phyloP scores from a whole-genome alignment of 2,113 vertebrate species.

The Heptranchias perlo region DNA sequence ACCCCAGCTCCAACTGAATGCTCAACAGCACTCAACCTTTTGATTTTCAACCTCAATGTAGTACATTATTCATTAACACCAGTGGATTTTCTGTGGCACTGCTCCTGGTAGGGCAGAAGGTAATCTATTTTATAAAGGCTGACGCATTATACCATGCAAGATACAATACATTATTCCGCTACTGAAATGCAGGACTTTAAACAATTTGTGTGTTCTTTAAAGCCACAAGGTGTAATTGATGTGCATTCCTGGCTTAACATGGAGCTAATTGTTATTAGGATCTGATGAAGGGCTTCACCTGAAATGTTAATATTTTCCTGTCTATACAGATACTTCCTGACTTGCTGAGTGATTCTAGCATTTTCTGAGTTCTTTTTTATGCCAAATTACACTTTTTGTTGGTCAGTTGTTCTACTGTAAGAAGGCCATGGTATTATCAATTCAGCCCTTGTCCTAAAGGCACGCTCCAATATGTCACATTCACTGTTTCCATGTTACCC shows the following conservation, averaged over 20 bases:
- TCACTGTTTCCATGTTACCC: not conserved
- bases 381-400: not conserved
- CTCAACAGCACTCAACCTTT: not conserved
- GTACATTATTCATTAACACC: not conserved
- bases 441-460: not conserved
- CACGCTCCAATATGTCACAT: not conserved
- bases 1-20: not conserved
- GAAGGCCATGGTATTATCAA: not conserved
- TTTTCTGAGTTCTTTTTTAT: not conserved
- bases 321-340: not conserved
- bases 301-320: not conserved
- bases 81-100: not conserved
- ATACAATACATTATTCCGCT: not conserved
- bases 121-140: not conserved
- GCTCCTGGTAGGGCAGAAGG: not conserved
- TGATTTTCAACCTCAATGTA: not conserved
- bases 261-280: not conserved
- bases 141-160: not conserved
- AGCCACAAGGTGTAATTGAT: not conserved
- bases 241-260: not conserved
- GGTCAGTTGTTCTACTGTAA: too few relatives aligned
- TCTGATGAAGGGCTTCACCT: not conserved
- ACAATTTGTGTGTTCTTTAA: not conserved
- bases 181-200: not conserved
- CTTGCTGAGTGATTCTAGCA: not conserved